Conservation (phyloP, 35 echinoderm and acorn worm genomes). For the Heliocidaris tuberculata region DNA sequence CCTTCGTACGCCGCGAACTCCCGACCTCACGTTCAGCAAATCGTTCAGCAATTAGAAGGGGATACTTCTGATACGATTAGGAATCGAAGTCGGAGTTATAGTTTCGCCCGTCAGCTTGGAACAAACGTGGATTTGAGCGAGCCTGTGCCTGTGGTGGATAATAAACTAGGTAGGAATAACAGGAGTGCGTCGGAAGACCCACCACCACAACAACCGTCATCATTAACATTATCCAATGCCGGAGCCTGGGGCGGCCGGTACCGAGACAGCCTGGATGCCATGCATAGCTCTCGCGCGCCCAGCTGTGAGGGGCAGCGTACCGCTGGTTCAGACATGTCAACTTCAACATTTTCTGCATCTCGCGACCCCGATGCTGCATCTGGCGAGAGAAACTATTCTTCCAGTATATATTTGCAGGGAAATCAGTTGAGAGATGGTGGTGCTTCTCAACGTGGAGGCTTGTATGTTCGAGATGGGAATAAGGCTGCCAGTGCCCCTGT, state of each 20-base stretch:
- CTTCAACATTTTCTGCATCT: conserved; percentile 33
- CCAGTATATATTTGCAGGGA: conserved; percentile 14
- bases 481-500: conserved; percentile 13
- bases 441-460: neutral
- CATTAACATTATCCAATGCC: conserved; percentile 54
- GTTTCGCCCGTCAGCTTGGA: conserved; percentile 5
- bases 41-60: conserved; percentile 36
- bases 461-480: conserved; percentile 48
- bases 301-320: conserved; percentile 51
- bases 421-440: conserved; percentile 26
- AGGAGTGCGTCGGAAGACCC: conserved; percentile 28
- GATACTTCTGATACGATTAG: conserved; percentile 27
- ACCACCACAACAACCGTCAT: neutral
- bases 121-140: conserved; percentile 27
- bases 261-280: conserved; percentile 46
- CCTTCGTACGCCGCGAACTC: neutral
- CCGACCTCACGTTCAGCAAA: conserved; percentile 41
- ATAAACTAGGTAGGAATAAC: conserved; percentile 25
- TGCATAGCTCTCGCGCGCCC: conserved; percentile 49
- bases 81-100: conserved; percentile 38
- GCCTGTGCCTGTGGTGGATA: neutral
- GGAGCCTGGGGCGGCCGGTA: conserved; percentile 48
- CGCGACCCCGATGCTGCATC: conserved; percentile 26
- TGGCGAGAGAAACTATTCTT: conserved; percentile 17
- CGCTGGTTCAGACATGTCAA: conserved; percentile 42